Conservation (phyloP, 2,113 vertebrate species). For the Actinemys pallida region DNA sequence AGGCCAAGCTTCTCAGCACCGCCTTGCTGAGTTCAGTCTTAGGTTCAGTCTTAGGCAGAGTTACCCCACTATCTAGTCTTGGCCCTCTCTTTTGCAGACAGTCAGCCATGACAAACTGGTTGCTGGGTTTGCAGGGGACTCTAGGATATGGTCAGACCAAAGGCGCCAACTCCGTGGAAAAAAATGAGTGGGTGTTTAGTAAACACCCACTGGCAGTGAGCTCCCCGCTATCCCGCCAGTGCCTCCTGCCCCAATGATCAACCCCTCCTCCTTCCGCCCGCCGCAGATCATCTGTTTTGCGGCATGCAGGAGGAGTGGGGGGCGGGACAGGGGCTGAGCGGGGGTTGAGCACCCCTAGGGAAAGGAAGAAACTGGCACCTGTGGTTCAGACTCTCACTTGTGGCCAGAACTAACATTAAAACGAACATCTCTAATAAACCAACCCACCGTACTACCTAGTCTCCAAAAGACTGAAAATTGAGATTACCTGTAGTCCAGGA, state of each 20-base stretch:
- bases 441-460: fast-evolving
- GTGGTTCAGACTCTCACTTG: not conserved
- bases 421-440: fast-evolving
- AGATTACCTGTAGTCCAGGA: conserved; percentile 92
- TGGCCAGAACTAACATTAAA: not conserved
- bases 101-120: not conserved
- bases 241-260: too few relatives aligned
- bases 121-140: not conserved
- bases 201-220: too few relatives aligned
- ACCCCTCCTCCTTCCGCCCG: too few relatives aligned
- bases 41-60: not conserved
- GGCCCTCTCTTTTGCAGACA: not conserved
- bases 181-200: too few relatives aligned
- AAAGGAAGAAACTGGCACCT: too few relatives aligned
- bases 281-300: too few relatives aligned
- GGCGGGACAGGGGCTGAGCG: fast-evolving
- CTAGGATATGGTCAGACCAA: not conserved
- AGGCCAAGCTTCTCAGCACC: not conserved
- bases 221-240: too few relatives aligned
- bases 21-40: too few relatives aligned
- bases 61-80: not conserved
- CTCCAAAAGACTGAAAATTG: fast-evolving
- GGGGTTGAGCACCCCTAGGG: too few relatives aligned
- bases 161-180: too few relatives aligned
- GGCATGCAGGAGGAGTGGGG: too few relatives aligned